Conservation (phyloP, 2,888 invertebrate species). For the Halictus quadricinctus region DNA sequence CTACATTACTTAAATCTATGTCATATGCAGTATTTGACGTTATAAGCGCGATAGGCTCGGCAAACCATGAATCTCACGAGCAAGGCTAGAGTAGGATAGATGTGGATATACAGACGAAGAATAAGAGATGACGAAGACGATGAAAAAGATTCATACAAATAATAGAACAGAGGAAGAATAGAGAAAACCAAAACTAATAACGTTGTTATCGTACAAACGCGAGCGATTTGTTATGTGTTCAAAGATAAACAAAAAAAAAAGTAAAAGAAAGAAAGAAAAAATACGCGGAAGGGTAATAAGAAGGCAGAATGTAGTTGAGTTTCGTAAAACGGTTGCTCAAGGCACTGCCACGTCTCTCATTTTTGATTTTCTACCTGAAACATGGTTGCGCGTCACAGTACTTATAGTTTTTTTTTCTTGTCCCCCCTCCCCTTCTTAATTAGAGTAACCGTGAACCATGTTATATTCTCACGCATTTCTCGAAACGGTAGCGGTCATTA, state of each 20-base stretch:
- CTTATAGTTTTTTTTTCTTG: conserved; percentile 58
- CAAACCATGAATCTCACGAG: conserved; percentile 79
- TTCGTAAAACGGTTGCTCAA: conserved; percentile 81
- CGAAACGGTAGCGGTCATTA: conserved; percentile 52
- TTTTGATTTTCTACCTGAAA: conserved; percentile 70
- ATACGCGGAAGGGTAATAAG: conserved; percentile 66
- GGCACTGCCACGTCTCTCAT: conserved; percentile 80
- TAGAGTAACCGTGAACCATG: conserved; percentile 66
- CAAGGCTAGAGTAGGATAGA: conserved; percentile 81
- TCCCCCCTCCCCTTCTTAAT: conserved; percentile 33
- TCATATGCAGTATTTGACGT: conserved; percentile 74
- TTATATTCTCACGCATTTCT: conserved; percentile 59
- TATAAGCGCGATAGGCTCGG: conserved; percentile 78
- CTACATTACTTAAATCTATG: conserved; percentile 71
- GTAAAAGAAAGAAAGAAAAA: conserved; percentile 53
- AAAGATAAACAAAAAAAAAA: conserved; percentile 65
- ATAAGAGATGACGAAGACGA: conserved; percentile 56
- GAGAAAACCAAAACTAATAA: conserved; percentile 63
- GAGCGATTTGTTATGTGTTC: conserved; percentile 82
- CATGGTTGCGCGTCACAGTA: conserved; percentile 64
- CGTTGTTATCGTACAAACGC: conserved; percentile 80
- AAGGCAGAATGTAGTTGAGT: conserved; percentile 73
- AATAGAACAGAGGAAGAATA: conserved; percentile 65
- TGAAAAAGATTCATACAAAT: conserved; percentile 54
- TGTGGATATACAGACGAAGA: conserved; percentile 64